Conservation (phyloP, 2,888 invertebrate genomes). For the Eilema griseolum region DNA sequence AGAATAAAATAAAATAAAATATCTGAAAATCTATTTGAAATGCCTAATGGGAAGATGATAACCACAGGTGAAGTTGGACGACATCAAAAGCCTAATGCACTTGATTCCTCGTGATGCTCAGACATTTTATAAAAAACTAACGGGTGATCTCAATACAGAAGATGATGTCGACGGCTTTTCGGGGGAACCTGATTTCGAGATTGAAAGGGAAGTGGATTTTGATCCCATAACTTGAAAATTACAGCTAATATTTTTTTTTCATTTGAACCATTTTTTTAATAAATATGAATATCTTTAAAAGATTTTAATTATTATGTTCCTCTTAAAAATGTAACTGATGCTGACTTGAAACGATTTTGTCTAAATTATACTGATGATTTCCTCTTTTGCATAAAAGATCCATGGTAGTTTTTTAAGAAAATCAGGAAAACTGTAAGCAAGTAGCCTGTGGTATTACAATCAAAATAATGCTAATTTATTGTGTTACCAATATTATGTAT, state of each 20-base stretch:
- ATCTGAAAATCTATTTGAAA: slow-evolving; percentile 9
- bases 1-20: too few relatives aligned
- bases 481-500: slow-evolving; percentile 1
- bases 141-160: too few relatives aligned
- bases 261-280: slow-evolving; percentile 8
- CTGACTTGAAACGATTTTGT: slow-evolving; percentile 2
- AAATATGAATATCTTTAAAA: slow-evolving; percentile 7
- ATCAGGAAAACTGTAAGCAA: slow-evolving; percentile 20
- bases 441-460: slow-evolving; percentile 21
- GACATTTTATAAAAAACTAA: too few relatives aligned
- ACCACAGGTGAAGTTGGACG: slow-evolving; percentile 10
- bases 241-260: slow-evolving; percentile 6
- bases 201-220: slow-evolving; percentile 3
- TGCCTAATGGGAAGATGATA: slow-evolving; percentile 11
- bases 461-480: slow-evolving; percentile 8
- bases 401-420: slow-evolving; percentile 12
- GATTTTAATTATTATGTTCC: slow-evolving; percentile 6
- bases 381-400: slow-evolving; percentile 5
- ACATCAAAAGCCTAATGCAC: slow-evolving; percentile 12
- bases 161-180: too few relatives aligned
- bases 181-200: slow-evolving; percentile 7
- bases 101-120: too few relatives aligned
- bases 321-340: slow-evolving; percentile 9
- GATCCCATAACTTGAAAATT: slow-evolving; percentile 6
- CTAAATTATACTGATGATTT: slow-evolving; percentile 8